phyloP scores from a whole-genome alignment of 2,113 vertebrate genomes.

The Ranitomeya variabilis region DNA sequence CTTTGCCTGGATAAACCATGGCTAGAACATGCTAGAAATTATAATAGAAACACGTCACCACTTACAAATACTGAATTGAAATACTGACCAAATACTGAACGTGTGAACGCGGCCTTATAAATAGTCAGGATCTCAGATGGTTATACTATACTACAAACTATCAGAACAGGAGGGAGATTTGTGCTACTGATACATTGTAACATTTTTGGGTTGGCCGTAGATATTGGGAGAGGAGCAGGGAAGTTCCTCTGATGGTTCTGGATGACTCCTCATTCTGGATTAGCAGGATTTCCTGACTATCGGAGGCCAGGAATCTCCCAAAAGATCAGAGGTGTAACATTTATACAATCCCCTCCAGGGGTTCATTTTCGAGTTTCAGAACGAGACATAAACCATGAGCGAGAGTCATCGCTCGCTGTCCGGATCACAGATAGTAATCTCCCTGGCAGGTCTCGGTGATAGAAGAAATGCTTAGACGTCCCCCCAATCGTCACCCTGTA shows the following conservation, averaged over 20 bases:
- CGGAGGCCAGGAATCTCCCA: no score
- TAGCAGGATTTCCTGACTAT: no score
- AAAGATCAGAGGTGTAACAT: not conserved
- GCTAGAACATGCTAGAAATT: no score
- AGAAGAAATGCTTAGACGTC: not conserved
- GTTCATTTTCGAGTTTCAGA: not conserved
- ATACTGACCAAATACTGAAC: no score
- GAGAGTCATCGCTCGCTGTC: not conserved
- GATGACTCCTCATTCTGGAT: no score
- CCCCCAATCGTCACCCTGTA: not conserved
- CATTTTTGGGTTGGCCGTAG: no score
- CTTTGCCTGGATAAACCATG: not conserved
- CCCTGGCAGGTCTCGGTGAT: not conserved
- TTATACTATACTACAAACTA: not conserved
- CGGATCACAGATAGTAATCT: slow-evolving; percentile 24
- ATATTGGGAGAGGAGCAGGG: no score
- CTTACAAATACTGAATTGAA: no score
- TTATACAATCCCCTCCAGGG: not conserved
- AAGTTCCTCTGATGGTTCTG: no score
- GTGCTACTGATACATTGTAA: no score
- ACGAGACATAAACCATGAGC: slow-evolving; percentile 6
- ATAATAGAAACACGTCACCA: no score
- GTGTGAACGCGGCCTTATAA: no score
- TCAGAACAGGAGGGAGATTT: not conserved
- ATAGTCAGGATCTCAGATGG: not conserved